Conservation (phyloP, 1,140 invertebrate species). For the Penaeus vannamei region DNA sequence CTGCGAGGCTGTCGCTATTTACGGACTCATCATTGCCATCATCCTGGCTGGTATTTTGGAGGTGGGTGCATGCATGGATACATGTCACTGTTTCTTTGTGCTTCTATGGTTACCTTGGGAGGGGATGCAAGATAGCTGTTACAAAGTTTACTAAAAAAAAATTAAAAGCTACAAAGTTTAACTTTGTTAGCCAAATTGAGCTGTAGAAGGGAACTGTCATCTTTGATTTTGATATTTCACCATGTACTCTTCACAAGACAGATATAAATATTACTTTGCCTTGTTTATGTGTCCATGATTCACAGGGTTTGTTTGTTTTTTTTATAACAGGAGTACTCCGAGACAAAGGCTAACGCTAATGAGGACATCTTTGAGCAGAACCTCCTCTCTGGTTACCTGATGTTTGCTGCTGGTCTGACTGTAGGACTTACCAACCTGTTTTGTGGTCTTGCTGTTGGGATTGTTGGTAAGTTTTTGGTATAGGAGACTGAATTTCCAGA, state of each 20-base stretch:
- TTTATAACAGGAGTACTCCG: constrained; percentile 61
- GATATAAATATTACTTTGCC: constrained; percentile 28
- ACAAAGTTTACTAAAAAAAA: too few species aligned
- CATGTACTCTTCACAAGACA: too few species aligned
- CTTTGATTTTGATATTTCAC: too few species aligned
- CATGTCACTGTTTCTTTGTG: not conserved
- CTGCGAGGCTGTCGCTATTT: constrained; percentile 99
- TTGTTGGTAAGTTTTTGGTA: constrained; percentile 79
- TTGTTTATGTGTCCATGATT: not conserved
- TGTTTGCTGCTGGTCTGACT: constrained; percentile 95
- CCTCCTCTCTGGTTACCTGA: constrained; percentile 88
- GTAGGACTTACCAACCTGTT: constrained; percentile 95
- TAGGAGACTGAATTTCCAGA: not conserved
- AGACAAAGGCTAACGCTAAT: not conserved
- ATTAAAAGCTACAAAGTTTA: too few species aligned
- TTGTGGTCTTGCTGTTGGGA: constrained; percentile 95
- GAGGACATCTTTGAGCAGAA: constrained; percentile 69
- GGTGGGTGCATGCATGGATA: constrained; percentile 69
- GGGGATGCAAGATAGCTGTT: too few species aligned
- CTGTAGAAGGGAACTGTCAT: too few species aligned
- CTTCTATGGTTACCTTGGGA: not conserved
- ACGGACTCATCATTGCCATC: constrained; percentile 98
- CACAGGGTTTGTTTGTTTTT: constrained; percentile 10
- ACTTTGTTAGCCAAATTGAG: too few species aligned
- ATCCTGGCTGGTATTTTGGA: constrained; percentile 90